Evolutionary conservation across 2,113 vertebrate genomes (phyloP), one percentile per base, ranked within the genome.

Genomic region (Crotalus helleri): DNA sequence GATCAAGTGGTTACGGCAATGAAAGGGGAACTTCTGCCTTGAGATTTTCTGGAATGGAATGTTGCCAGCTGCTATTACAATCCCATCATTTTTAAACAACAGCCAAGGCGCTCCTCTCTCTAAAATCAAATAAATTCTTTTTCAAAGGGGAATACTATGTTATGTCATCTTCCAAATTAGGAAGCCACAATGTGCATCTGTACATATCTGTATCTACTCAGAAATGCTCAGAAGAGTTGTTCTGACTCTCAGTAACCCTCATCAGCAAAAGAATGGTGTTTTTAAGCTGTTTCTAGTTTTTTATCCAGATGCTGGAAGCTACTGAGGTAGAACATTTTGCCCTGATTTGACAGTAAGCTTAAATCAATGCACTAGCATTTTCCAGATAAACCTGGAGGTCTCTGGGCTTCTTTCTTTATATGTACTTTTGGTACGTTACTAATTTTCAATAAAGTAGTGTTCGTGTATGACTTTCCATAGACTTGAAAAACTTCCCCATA

Each of bases 1-100:
- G 95, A 97, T 96, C 94, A 95, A 95, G 96, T 95, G 86, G 64
- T 94, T 95, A 59, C 86, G 88, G 81, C 91, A 93, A 95, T 94
- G 94, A 94, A 93, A 88, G 92, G 91, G 85, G 94, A 93, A 95
- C 88, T 94, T 88, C 94, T 96, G 85, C 93, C 94, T 92, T 90
- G 92, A 91, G 69, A 58, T 94, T 89, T 95, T 94, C 94, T 93
- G 92, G 96, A 96, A 93, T 57, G 91, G 93, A 95, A 89, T 49
- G 5, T 91, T 91, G 90, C 92, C 94, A 93, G 95, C 95, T 96
- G 88, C 93, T 94, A 54, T 95, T 90, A 51, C 55, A 87, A 93
- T 92, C 85, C 91, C 94, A 81, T 91, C 86, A 24, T 92, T 96
- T 93, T 96, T 57, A 91, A 94, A 95, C 92, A 96, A 92, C 74